phyloP scores from a whole-genome alignment of 2,797 vertebrate genomes.

The Rhynchotus rufescens region DNA sequence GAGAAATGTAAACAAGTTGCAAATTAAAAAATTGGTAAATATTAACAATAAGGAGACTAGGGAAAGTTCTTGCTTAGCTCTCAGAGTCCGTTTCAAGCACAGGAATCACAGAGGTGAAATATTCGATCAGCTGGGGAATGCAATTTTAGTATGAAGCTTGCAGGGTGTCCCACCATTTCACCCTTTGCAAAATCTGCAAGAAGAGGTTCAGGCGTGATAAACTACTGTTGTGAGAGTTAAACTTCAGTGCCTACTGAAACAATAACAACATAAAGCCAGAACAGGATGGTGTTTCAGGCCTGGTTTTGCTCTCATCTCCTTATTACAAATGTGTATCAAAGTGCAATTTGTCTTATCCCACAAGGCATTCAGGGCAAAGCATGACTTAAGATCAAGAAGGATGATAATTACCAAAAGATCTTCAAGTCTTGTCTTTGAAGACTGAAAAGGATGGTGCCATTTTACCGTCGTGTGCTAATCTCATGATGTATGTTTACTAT shows the following conservation, averaged over 20 bases:
- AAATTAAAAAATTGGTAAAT: neutral
- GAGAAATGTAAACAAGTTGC: neutral
- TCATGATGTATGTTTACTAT: neutral
- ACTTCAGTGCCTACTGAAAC: neutral
- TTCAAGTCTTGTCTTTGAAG: neutral
- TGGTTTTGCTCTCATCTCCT: slow-evolving; percentile 5
- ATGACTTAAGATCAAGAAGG: neutral
- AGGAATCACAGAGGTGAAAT: neutral
- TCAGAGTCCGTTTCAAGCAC: neutral
- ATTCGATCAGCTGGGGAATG: neutral
- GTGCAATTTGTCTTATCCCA: slow-evolving; percentile 16
- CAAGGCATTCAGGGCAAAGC: slow-evolving; percentile 11
- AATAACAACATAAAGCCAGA: neutral
- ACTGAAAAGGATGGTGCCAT: slow-evolving; percentile 5
- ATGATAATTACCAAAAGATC: slow-evolving; percentile 31
- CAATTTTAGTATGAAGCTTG: neutral
- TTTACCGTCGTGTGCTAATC: neutral
- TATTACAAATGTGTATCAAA: slow-evolving; percentile 7
- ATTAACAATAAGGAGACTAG: neutral
- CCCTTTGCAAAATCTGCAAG: neutral
- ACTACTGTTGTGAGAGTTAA: neutral
- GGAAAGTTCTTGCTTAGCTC: neutral
- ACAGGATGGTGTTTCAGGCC: neutral
- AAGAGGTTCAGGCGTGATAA: too few relatives aligned
- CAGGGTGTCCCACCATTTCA: neutral